phyloP scores from a whole-genome alignment of 1,140 invertebrate genomes.

The Hormaphis cornu region DNA sequence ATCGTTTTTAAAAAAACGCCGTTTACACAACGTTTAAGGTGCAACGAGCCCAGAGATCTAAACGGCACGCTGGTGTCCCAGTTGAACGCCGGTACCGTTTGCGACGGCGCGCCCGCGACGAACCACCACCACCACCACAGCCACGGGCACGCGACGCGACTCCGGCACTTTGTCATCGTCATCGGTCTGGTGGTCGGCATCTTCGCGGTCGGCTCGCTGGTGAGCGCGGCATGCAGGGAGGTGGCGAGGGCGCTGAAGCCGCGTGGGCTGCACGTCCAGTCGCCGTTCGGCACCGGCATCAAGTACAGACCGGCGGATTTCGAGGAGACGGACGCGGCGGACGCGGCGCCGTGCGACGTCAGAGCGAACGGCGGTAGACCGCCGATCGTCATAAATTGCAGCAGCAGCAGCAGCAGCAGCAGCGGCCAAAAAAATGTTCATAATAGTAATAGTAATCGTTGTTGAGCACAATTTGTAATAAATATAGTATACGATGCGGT shows the following conservation, averaged over 20 bases:
- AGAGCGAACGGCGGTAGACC: background rate
- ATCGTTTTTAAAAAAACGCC: no score
- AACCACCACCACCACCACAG: background rate
- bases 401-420: no score
- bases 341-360: background rate
- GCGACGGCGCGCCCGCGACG: no score
- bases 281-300: background rate
- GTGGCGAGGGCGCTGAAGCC: background rate
- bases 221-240: slow-evolving; percentile 4
- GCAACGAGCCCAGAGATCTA: background rate
- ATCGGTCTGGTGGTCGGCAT: slow-evolving; percentile 2
- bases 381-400: slow-evolving; percentile 3
- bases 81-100: background rate
- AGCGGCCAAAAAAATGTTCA: no score
- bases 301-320: slow-evolving; percentile 18
- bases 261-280: background rate
- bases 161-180: slow-evolving; percentile 19
- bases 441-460: no score
- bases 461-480: no score
- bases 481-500: no score
- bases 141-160: slow-evolving; percentile 5
- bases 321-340: background rate
- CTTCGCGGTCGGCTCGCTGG: background rate
- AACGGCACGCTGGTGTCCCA: background rate
- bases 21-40: background rate